Percentiles rank a stretch among this genome's conserved stretches.
These are phyloP conservation scores for Platyscapa corneri DNA, from an alignment of 1,140 invertebrate species.

Conservation along the genomic window DNA sequence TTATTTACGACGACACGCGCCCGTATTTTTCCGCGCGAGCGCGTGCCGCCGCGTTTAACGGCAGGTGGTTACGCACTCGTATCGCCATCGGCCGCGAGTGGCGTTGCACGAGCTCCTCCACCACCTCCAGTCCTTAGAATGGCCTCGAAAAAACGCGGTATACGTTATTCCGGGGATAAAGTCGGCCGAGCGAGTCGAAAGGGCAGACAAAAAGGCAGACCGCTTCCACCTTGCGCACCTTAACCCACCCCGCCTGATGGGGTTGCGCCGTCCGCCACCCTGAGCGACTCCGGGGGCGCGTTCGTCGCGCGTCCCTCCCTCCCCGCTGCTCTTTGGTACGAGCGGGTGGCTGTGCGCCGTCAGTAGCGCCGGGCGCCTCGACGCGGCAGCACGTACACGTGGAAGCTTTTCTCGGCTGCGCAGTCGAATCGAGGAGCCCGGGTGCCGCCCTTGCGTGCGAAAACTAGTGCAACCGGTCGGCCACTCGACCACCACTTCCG, in stretches of 20 bases:
- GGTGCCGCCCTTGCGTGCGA: constrained; percentile 38
- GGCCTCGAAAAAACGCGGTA: no score
- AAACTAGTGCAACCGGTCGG: neutral
- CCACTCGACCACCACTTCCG: no score
- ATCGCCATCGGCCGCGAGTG: no score
- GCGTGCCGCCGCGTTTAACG: no score
- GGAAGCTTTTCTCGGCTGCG: constrained; percentile 39
- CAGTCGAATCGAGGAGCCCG: no score
- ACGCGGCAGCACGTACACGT: constrained; percentile 61
- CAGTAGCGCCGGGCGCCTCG: constrained; percentile 66
- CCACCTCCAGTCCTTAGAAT: no score
- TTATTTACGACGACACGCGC: no score
- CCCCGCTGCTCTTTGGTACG: neutral
- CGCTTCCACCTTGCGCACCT: neutral
- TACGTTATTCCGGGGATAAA: neutral
- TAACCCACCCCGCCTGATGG: neutral
- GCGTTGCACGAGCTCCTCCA: no score
- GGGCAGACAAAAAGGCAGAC: neutral
- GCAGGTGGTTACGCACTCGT: no score
- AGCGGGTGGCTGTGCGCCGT: constrained; percentile 21
- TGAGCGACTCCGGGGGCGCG: constrained; percentile 15
- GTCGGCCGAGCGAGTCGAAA: neutral
- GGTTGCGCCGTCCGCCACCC: neutral
- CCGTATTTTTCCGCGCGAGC: no score
- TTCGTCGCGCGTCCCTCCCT: neutral